Conservation (phyloP, 2,797 vertebrate genomes). For the Heteromormyrus szaboi region DNA sequence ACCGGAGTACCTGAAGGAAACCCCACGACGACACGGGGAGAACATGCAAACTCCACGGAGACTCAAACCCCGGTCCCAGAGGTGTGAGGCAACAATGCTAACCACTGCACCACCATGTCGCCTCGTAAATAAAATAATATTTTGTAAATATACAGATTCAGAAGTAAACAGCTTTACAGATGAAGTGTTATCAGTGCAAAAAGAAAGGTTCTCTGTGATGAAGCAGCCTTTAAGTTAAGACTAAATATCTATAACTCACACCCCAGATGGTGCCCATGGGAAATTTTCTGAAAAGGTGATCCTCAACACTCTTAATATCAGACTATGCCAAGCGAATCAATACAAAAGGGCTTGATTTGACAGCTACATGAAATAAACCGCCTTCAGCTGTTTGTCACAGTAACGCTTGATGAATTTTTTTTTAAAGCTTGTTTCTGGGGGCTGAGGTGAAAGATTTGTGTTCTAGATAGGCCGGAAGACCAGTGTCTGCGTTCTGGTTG, state of each 20-base stretch:
- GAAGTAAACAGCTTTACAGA: not conserved
- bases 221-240: not conserved
- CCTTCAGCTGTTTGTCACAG: conserved; percentile 10
- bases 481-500: not conserved
- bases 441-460: not conserved
- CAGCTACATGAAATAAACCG: conserved; percentile 15
- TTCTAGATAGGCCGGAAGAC: not conserved
- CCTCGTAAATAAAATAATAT: not conserved
- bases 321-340: conserved; percentile 7
- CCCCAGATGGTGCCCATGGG: conserved; percentile 30
- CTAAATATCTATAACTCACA: conserved; percentile 29
- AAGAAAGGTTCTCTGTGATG: not conserved
- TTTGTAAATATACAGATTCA: not conserved
- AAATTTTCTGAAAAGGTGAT: conserved; percentile 38
- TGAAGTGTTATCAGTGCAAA: not conserved
- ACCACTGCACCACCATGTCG: no score
- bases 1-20: no score
- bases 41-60: no score
- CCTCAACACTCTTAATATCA: conserved; percentile 30
- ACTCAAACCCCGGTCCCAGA: no score
- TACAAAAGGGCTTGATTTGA: not conserved
- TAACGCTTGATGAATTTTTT: conserved; percentile 1
- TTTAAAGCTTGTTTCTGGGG: not conserved
- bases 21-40: no score
- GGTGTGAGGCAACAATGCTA: no score